Percentiles rank a stretch among this genome's conserved stretches.
phyloP scores from a whole-genome alignment of 2,888 invertebrate genomes.

The Sacculina carcini region DNA sequence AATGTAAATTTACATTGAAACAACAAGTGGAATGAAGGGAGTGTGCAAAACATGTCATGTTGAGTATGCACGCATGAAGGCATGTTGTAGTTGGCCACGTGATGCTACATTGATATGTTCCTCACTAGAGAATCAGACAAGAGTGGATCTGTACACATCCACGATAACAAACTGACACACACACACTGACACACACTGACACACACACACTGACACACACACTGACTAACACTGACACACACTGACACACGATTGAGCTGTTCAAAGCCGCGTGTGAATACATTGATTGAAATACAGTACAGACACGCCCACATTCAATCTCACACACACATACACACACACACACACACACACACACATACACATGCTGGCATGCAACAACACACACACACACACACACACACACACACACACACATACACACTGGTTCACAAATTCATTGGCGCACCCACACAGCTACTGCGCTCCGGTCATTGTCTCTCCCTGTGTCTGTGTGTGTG shows the following conservation, averaged over 20 bases:
- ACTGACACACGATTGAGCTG: background rate
- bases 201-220: conserved; percentile 2
- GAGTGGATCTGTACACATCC: too few relatives aligned
- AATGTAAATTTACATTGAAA: too few relatives aligned
- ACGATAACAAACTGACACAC: too few relatives aligned
- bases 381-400: background rate
- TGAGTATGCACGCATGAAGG: too few relatives aligned
- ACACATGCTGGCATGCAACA: background rate
- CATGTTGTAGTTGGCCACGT: too few relatives aligned
- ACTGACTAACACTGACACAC: background rate
- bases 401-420: background rate
- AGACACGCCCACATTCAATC: background rate
- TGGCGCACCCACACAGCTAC: background rate
- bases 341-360: background rate
- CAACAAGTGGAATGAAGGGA: too few relatives aligned
- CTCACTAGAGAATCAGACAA: too few relatives aligned
- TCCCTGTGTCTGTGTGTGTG: too few relatives aligned
- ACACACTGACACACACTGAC: background rate
- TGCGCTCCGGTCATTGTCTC: background rate
- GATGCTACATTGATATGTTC: too few relatives aligned
- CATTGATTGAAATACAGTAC: background rate
- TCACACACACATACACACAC: background rate
- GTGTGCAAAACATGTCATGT: too few relatives aligned
- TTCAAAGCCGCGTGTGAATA: background rate
- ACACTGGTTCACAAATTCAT: too few relatives aligned